phyloP scores from a whole-genome alignment of 2,888 invertebrate species.

The Eumacrocentrus americanus region DNA sequence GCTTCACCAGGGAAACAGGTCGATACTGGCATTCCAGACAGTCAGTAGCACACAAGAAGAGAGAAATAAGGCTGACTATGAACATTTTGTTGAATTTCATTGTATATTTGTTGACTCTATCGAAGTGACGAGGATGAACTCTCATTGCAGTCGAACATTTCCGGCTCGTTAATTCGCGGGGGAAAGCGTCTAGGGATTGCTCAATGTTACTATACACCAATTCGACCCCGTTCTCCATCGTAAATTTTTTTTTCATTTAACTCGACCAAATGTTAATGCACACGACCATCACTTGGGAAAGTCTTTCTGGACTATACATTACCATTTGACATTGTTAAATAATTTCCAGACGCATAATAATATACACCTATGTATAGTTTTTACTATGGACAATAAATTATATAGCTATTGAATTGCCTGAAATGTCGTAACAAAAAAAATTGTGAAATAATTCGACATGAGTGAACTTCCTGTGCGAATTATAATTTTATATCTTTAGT shows the following conservation, averaged over 20 bases:
- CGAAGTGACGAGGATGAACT: neutral
- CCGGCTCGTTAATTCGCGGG: constrained; percentile 35
- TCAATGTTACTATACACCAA: neutral
- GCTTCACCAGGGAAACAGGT: too few relatives aligned
- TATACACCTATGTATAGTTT: too few relatives aligned
- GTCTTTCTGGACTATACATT: neutral
- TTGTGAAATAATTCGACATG: too few relatives aligned
- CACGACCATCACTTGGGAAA: neutral
- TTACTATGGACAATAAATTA: too few relatives aligned
- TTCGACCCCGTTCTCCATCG: constrained; percentile 18
- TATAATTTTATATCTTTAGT: neutral
- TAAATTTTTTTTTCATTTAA: neutral
- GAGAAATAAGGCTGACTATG: neutral
- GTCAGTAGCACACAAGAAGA: too few relatives aligned
- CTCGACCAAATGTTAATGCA: neutral
- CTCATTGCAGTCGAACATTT: constrained; percentile 31
- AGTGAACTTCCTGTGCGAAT: too few relatives aligned
- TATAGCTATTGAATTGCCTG: too few relatives aligned
- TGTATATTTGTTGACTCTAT: neutral
- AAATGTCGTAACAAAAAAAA: too few relatives aligned
- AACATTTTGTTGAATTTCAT: neutral
- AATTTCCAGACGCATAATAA: too few relatives aligned
- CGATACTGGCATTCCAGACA: too few relatives aligned
- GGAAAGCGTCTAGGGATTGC: constrained; percentile 32
- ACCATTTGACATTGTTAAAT: too few relatives aligned